Conservation (phyloP, 2,888 invertebrate genomes). For the Apoda limacodes region DNA sequence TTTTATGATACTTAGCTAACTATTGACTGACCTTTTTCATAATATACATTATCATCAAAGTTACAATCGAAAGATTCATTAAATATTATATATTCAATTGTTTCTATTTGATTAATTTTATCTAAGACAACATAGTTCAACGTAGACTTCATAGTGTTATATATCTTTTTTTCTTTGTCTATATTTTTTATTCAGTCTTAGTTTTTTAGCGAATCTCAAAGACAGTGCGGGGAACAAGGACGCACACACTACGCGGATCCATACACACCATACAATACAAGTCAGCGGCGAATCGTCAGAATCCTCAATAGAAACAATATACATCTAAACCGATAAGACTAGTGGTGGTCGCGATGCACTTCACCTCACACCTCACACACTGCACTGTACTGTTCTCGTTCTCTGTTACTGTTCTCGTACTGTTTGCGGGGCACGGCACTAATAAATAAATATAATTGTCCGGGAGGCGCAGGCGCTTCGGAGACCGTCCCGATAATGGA, state of each 20-base stretch:
- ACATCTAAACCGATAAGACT: slow-evolving; percentile 41
- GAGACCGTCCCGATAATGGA: slow-evolving; percentile 61
- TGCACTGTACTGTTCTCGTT: slow-evolving; percentile 21
- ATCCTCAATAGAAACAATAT: slow-evolving; percentile 40
- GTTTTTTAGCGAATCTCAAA: slow-evolving; percentile 61
- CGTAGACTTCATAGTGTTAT: slow-evolving; percentile 60
- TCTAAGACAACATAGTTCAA: slow-evolving; percentile 64
- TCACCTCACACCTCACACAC: slow-evolving; percentile 18
- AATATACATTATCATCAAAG: slow-evolving; percentile 52
- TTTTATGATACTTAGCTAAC: slow-evolving; percentile 53
- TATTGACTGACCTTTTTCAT: slow-evolving; percentile 45
- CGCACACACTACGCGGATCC: slow-evolving; percentile 32
- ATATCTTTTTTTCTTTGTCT: slow-evolving; percentile 43
- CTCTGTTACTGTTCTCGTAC: slow-evolving; percentile 12
- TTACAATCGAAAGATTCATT: slow-evolving; percentile 58
- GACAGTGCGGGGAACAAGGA: slow-evolving; percentile 54
- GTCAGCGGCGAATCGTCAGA: slow-evolving; percentile 36
- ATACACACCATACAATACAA: slow-evolving; percentile 32
- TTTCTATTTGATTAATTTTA: slow-evolving; percentile 66
- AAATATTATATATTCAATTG: slow-evolving; percentile 64
- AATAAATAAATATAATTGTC: slow-evolving; percentile 66
- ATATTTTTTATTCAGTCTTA: slow-evolving; percentile 63
- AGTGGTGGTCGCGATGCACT: slow-evolving; percentile 29
- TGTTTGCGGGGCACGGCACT: slow-evolving; percentile 24
- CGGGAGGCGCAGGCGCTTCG: slow-evolving; percentile 47